Conservation (phyloP, 2,797 vertebrate genomes). For the Smutsia gigantea region DNA sequence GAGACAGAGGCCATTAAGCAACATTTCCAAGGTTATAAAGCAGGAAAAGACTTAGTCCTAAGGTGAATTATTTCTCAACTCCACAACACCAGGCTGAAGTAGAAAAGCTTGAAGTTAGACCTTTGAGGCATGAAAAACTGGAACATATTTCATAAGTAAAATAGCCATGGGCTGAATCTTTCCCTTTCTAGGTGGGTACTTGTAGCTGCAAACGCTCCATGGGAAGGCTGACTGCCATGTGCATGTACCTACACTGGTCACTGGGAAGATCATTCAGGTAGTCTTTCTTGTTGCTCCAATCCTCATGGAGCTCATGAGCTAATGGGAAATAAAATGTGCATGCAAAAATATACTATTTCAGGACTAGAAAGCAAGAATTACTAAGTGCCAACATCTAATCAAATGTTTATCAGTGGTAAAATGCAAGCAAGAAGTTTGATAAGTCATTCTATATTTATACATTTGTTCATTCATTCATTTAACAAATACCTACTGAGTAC, state of each 20-base stretch:
- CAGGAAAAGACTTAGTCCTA: background rate
- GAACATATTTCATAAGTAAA: slow-evolving; percentile 15
- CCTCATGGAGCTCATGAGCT: background rate
- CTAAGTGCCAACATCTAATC: background rate
- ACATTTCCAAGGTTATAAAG: background rate
- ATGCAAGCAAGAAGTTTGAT: background rate
- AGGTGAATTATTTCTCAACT: background rate
- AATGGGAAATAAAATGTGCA: background rate
- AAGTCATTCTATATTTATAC: background rate
- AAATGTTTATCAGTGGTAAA: background rate
- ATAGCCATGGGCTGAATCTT: background rate
- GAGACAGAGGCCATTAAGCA: background rate
- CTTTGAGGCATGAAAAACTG: background rate
- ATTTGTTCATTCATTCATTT: background rate
- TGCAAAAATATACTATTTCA: background rate
- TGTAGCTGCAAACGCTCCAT: background rate
- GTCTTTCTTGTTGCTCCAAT: background rate
- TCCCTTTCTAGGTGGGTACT: background rate
- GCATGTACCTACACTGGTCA: background rate
- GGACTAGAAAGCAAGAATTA: background rate
- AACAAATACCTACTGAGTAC: background rate
- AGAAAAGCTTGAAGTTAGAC: background rate
- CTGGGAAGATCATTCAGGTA: background rate
- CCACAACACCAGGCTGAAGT: background rate
- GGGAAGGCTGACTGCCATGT: background rate